A percentile compares a stretch with the other conserved stretches of the same genome.
Evolutionary conservation across 2,113 vertebrate species (phyloP).

Genomic region (Capricornis sumatraensis): DNA sequence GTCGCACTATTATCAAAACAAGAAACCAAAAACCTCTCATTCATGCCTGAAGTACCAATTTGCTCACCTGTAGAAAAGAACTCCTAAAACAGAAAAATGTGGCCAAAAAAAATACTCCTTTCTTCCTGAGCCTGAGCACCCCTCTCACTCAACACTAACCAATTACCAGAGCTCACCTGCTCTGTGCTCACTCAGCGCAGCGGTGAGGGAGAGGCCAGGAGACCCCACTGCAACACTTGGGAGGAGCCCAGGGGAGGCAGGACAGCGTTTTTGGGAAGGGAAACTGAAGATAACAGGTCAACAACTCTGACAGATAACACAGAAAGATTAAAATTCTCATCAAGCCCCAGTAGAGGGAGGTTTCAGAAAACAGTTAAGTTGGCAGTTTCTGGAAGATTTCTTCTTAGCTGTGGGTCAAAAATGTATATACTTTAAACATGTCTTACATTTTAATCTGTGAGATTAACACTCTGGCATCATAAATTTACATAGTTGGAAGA

Average conservation of each 20-base stretch:
- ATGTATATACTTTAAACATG: neutral
- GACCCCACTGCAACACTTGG: neutral
- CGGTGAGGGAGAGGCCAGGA: neutral
- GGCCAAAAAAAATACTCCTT: neutral
- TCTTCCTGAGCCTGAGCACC: neutral
- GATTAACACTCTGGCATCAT: neutral
- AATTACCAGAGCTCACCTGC: neutral
- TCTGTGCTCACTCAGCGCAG: neutral
- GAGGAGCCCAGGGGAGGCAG: neutral
- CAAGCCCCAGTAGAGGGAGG: neutral
- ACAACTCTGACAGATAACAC: neutral
- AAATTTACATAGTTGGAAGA: neutral
- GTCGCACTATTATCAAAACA: neutral
- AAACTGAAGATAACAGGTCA: neutral
- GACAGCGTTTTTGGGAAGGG: neutral
- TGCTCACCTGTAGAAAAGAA: neutral
- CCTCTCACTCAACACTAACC: neutral
- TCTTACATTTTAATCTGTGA: slow-evolving; percentile 19
- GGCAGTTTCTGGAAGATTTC: neutral
- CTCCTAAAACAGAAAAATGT: neutral
- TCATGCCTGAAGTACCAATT: neutral
- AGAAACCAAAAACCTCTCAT: neutral
- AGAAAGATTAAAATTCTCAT: neutral
- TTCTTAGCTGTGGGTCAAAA: neutral
- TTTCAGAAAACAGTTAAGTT: neutral